Evolutionary conservation across 2,797 vertebrate species (phyloP), one percentile per base, ranked within the genome.

Genomic region (Sebastes cheni): DNA sequence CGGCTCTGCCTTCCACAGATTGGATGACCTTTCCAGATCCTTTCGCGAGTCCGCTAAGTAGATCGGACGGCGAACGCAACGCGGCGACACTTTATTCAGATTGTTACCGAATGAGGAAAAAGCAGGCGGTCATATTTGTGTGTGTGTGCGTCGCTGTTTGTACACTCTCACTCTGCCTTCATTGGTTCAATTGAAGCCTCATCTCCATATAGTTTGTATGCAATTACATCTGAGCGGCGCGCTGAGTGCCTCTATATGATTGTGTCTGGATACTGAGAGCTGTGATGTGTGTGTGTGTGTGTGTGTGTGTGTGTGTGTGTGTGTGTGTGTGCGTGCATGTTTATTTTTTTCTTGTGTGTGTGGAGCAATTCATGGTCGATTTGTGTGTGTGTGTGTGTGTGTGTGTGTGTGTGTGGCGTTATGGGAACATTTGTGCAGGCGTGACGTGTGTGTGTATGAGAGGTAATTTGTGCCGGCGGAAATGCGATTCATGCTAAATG

Each of bases 131-230:
- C 46, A 52, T 55, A 67, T 79, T 61, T 75, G 72, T 87, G 80
- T 82, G 67, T 79, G 58, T 73, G 69, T 79, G 58, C 70, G 69
- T 68, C 0, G 14, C 20, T 88, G 67, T 92, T 69, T 90, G 75
- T 85, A 72, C 75, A 80, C 84, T 75, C 82, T 79, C 82, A 66
- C 65, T 86, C 73, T 81, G 75, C 82, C 86, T 86, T 89, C 89
- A 91, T 87, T 91, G 90, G 91, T 89, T 92, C 90, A 92, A 89
- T 91, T 91, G 89, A 90, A 90, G 89, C 88, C 89, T 94, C 92
- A 94, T 94, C 93, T 93, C 89, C 91, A 91, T 94, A 89, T 89
- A 91, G 91, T 93, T 92, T 92, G 93, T 91, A 89, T 92, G 91
- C 91, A 92, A 94, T 94, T 93, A 93, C 93, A 90, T 84, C 55